Evolutionary conservation across 2,113 vertebrate genomes (phyloP), one percentile per base, ranked within the genome.

Genomic region (Sardina pilchardus): DNA sequence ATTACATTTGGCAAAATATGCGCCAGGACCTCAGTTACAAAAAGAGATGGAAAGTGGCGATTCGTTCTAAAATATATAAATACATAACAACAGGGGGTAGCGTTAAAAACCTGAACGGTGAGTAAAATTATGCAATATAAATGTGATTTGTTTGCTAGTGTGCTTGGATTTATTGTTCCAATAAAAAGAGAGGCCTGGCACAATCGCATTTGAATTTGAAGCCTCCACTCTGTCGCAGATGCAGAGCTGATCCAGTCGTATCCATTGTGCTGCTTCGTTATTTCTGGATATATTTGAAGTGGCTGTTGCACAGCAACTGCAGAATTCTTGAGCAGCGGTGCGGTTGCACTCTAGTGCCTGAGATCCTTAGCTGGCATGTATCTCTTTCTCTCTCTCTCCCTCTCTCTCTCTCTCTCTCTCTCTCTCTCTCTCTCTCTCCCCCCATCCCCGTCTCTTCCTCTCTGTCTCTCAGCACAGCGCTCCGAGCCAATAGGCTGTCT

Each of bases 261-360:
- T 78, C 71, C 71, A 78, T 78, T 78, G 71, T 78, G 71, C 71
- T 78, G 30, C 71, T 78, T 78, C 71, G 71, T 78, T 78, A 78
- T 78, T 78, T 78, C 71, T 78, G 71, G 71, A 78, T 34, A 78
- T 78, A 78, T 78, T 78, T 36, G 71, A 78, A 78, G 71, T 47
- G 3, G 81, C 59, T 34, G 53, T 86, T 88, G 84, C 75, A 85
- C 67, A 36, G 75, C 82, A 86, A 84, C 56, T 43, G 71, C 83
- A 86, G 42, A n/a, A 86, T 88, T 83, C 83, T 83, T 81, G 83
- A 84, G 71, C 71, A 78, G 71, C 30, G 71, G 71, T 34, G 71
- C 71, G 30, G 30, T 78, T 39, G 71, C 71, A 78, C 71, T 17
- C 71, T 78, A 78, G 71, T 78, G 71, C 71, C 71, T 78, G 71